Evolutionary conservation across 2,888 invertebrate genomes (phyloP).

Genomic region (Chirona hameri): DNA sequence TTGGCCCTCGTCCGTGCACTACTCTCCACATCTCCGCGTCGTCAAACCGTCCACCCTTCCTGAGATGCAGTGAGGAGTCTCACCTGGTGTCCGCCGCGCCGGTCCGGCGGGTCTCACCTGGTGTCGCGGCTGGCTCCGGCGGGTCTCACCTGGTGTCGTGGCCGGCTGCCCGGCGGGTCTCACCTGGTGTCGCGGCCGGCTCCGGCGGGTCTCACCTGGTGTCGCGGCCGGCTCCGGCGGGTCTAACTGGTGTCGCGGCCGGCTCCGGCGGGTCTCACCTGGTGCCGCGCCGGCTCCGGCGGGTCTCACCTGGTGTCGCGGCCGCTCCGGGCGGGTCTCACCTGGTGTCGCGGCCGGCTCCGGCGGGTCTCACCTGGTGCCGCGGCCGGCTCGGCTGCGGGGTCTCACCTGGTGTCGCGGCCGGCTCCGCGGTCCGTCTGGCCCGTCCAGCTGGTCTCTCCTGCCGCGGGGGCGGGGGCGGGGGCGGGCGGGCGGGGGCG

Average conservation of each 20-base stretch:
- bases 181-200: too few relatives aligned
- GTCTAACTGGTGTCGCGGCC: too few relatives aligned
- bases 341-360: too few relatives aligned
- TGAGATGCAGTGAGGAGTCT: too few relatives aligned
- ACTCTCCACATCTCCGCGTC: background rate
- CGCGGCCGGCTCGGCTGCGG: too few relatives aligned
- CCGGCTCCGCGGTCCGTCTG: background rate
- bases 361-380: background rate
- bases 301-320: background rate
- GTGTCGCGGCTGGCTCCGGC: too few relatives aligned
- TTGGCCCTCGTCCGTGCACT: background rate
- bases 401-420: too few relatives aligned
- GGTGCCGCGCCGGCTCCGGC: background rate
- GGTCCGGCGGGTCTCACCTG: too few relatives aligned
- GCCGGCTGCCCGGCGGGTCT: background rate
- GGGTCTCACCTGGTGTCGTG: background rate
- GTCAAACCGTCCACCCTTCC: too few relatives aligned
- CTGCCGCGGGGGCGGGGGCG: background rate
- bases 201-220: background rate
- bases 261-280: background rate
- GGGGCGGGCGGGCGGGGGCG: background rate
- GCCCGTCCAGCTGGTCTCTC: background rate
- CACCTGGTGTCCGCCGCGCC: too few relatives aligned
- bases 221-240: too few relatives aligned
- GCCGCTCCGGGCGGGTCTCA: background rate